Evolutionary conservation across 2,888 invertebrate genomes (phyloP), one percentile per base, ranked within the genome.

Genomic region (Tetranychus piercei): DNA sequence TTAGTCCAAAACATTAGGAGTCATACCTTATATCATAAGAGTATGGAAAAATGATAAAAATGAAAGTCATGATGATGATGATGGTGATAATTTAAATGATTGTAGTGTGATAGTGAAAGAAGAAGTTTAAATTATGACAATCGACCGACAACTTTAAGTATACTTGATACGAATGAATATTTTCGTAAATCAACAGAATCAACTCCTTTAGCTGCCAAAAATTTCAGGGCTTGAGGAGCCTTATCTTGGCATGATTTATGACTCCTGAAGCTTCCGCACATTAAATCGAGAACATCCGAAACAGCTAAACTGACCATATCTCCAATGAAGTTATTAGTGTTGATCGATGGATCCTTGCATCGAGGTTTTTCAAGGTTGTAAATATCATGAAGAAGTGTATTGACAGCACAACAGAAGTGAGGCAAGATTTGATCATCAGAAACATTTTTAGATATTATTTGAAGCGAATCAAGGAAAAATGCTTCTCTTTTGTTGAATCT

Each of bases 271-370:
- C 20, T 20, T n/a, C 69, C 69, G 20, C 69, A 69, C 69, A 69
- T 69, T 11, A 69, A 23, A 23, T 69, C 69, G 34, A 69, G 22
- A 22, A 69, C 69, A 69, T 69, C 69, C 6, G 69, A 69, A 18
- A 69, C 69, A 6, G 69, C 69, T 7, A 69, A 9, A 34, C 69
- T 69, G 69, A 69, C 69, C 69, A 69, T 69, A 69, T 69, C 69
- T 20, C 69, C 69, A 23, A 69, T 22, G 23, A 23, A 69, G 11
- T 69, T 69, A 23, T 23, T 69, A 11, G 69, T 23, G 34, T 69
- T 69, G 5, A 69, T 69, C 5, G 69, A 22, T 1, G 20, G n/a
- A 22, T 69, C 69, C 20, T 69, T 69, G 22, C 69, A 69, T 6
- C 34, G 20, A 23, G 69, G 69, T 34, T 11, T 23, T 69, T 20